Percentiles rank a stretch among this genome's conserved stretches.
These are phyloP conservation scores for Leptogaster cylindrica DNA, from an alignment of 2,888 invertebrate genomes.

Conservation along the genomic window DNA sequence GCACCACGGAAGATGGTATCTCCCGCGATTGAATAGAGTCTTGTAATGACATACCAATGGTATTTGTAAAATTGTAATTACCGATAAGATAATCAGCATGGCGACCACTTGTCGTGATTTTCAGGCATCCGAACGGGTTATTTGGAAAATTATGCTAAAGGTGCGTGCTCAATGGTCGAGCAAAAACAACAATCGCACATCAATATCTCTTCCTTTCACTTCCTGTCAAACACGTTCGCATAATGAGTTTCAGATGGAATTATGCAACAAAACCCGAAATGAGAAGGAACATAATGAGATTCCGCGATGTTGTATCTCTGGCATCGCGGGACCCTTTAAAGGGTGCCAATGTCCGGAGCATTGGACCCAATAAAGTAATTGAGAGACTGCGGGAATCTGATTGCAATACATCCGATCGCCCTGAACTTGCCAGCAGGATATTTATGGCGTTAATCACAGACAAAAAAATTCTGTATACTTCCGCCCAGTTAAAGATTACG, in stretches of 20 bases:
- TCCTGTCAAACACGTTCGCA: conserved; percentile 20
- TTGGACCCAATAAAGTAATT: background rate
- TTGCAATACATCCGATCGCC: background rate
- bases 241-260: background rate
- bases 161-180: background rate
- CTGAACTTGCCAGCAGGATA: background rate
- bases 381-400: background rate
- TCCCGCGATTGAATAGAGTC: background rate
- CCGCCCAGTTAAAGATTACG: conserved; percentile 10
- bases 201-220: conserved; percentile 23
- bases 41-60: conserved; percentile 14
- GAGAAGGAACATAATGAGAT: background rate
- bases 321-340: background rate
- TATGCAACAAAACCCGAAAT: background rate
- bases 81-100: background rate
- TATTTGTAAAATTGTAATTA: background rate
- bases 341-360: background rate
- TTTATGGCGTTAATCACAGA: conserved; percentile 5
- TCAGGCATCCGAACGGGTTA: background rate
- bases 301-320: background rate
- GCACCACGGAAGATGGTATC: conserved; percentile 3
- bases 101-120: conserved; percentile 8
- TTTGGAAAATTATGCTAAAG: conserved; percentile 7
- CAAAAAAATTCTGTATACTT: conserved; percentile 27
- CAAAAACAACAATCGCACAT: background rate